Evolutionary conservation across 2,113 vertebrate genomes (phyloP).

Genomic region (Corapipo altera): DNA sequence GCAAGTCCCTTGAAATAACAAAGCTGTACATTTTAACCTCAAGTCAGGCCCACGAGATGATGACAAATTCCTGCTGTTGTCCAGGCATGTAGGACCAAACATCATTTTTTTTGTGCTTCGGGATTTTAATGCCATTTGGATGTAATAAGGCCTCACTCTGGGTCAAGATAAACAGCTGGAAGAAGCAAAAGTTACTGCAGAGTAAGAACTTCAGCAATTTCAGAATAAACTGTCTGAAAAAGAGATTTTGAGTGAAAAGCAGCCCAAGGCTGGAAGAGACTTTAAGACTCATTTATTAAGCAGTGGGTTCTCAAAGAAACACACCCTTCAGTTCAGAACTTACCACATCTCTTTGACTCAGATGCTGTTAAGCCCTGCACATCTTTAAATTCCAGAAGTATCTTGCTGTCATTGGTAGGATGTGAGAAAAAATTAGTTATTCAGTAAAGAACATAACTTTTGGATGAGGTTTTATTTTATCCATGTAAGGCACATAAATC

Average conservation of each 20-base stretch:
- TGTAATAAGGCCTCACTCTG: neutral
- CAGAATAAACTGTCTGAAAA: neutral
- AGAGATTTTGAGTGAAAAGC: neutral
- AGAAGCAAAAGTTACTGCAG: neutral
- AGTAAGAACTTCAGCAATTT: neutral
- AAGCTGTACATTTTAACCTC: neutral
- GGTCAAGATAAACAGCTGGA: neutral
- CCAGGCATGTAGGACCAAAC: neutral
- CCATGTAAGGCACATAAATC: neutral
- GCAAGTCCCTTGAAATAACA: neutral
- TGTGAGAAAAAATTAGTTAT: neutral
- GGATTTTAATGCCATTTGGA: neutral
- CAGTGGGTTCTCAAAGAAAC: neutral
- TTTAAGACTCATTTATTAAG: neutral
- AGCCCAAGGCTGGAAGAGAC: neutral
- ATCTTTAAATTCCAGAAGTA: neutral
- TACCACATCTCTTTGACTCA: neutral
- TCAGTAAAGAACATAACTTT: neutral
- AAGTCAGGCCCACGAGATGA: neutral
- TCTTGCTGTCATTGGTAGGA: neutral
- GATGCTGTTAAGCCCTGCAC: neutral
- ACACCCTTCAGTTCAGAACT: neutral
- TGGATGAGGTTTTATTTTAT: neutral
- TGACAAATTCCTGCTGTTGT: neutral
- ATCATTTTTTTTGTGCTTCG: neutral